Percentiles rank a stretch among this genome's conserved stretches.
Conservation (phyloP, 2,888 invertebrate genomes). For the Leptopilina drosophilae region DNA sequence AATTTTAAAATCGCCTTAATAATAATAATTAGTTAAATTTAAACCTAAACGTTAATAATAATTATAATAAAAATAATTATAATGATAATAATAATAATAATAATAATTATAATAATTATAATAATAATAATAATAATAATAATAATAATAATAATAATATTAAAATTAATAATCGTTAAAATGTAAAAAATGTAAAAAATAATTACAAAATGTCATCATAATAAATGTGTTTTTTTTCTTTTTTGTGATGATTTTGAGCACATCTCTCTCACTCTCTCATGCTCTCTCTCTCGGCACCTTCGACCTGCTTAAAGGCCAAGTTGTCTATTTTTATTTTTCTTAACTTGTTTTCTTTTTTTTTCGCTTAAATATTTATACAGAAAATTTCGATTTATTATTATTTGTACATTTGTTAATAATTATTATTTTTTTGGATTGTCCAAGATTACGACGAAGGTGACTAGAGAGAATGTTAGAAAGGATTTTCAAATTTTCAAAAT, state of each 20-base stretch:
- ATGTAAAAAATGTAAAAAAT: constrained; percentile 14
- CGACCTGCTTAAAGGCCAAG: not conserved
- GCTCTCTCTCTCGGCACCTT: constrained; percentile 25
- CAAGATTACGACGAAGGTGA: constrained; percentile 20
- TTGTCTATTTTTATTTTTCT: not conserved
- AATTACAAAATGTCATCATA: constrained; percentile 18
- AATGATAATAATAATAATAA: not conserved
- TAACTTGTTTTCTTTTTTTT: too few relatives aligned
- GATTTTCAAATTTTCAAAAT: constrained; percentile 12
- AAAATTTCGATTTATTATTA: constrained; percentile 16
- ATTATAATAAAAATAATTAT: not conserved
- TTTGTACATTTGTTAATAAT: constrained; percentile 21
- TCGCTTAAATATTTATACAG: constrained; percentile 14
- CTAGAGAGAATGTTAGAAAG: constrained; percentile 16
- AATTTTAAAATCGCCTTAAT: not conserved
- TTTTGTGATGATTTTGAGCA: not conserved
- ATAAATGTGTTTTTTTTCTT: not conserved
- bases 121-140: not conserved
- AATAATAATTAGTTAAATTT: not conserved
- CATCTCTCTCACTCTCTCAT: not conserved
- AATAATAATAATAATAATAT: constrained; percentile 4
- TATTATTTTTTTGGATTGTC: constrained; percentile 25
- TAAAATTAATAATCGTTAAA: constrained; percentile 24
- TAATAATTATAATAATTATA: constrained; percentile 6
- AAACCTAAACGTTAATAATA: not conserved